Evolutionary conservation across 2,797 vertebrate genomes (phyloP).

Genomic region (Mastacembelus armatus): DNA sequence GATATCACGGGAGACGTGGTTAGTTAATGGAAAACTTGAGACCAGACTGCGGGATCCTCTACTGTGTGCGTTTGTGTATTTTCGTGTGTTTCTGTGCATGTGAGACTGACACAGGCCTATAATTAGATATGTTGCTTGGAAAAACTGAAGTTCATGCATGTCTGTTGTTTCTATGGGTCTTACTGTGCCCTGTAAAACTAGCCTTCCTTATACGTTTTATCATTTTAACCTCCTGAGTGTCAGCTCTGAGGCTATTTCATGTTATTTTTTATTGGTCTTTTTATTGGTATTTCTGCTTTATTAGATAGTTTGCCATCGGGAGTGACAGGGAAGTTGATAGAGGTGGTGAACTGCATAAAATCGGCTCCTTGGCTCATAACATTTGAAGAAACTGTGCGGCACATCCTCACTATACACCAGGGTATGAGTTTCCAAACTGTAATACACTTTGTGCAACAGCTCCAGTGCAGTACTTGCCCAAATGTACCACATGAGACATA

Average conservation of each 20-base stretch:
- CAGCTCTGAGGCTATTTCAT: slow-evolving; percentile 37
- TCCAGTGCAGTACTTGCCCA: slow-evolving; percentile 14
- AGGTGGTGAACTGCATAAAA: slow-evolving; percentile 56
- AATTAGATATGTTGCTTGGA: slow-evolving; percentile 63
- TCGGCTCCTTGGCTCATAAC: slow-evolving; percentile 51
- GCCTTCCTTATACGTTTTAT: slow-evolving; percentile 33
- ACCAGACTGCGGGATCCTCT: slow-evolving; percentile 14
- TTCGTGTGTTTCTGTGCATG: slow-evolving; percentile 20
- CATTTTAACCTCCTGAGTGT: slow-evolving; percentile 50
- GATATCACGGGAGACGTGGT: slow-evolving; percentile 2
- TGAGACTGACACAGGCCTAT: slow-evolving; percentile 40
- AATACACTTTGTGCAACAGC: slow-evolving; percentile 12
- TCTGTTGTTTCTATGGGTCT: slow-evolving; percentile 32
- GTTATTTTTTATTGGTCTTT: slow-evolving; percentile 65
- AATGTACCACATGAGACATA: slow-evolving; percentile 18
- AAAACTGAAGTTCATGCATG: slow-evolving; percentile 38
- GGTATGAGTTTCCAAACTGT: slow-evolving; percentile 32
- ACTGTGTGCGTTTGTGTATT: slow-evolving; percentile 13
- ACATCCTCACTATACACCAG: slow-evolving; percentile 32
- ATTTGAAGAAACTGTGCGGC: slow-evolving; percentile 29
- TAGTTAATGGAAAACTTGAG: slow-evolving; percentile 25
- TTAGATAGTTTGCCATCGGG: slow-evolving; percentile 54
- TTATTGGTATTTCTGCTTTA: slow-evolving; percentile 61
- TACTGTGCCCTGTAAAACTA: neutral
- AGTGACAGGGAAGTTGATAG: slow-evolving; percentile 35